Base-by-base conservation (phyloP, 2,113 vertebrate species). In the Helogale parvula region DNA sequence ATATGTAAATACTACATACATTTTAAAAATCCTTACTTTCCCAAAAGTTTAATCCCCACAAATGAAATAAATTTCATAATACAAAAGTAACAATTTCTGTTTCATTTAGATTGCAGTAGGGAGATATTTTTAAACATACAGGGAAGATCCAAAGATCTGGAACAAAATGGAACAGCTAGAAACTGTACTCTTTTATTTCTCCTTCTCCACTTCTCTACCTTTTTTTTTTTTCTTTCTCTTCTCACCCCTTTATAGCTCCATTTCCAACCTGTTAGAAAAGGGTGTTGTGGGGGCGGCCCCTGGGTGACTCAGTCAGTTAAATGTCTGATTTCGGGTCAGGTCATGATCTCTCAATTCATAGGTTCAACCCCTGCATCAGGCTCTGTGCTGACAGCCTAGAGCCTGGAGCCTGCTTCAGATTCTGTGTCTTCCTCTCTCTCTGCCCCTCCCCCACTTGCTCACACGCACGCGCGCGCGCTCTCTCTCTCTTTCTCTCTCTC, bases 41-140 rank as follows among this genome's bases (percentile, higher is more conserved):
- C 14, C 23, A 72, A 77, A 87, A 79, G 27, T 76, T 95, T 35
- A 16, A 21, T 91, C 29, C 19, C 17, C 50, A 76, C 21, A 65
- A 71, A 71, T 63, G 86, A 88, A 83, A 88, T 76, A 79, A 92
- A 95, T 85, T 86, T n/a, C 11, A 38, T 45, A 68, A 79, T 25
- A 33, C 47, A 79, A 93, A 74, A 85, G 41, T 65, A 38, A 86
- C 0, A 5, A 41, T 82, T 89, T 88, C 2, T 14, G 84, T 50
- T 88, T 77, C 15, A 57, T 83, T 71, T 52, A 80, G 31, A 87
- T 29, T 74, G 2, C 7, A 63, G 3, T 47, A 68, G 60, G 54
- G 35, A 85, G 52, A 69, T 57, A n/a, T 45, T 79, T 93, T 77
- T 69, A 93, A 91, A 63, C 80, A 54, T 41, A 33, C 0, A 33